phyloP scores from a whole-genome alignment of 2,113 vertebrate species.

The Tinamus guttatus region DNA sequence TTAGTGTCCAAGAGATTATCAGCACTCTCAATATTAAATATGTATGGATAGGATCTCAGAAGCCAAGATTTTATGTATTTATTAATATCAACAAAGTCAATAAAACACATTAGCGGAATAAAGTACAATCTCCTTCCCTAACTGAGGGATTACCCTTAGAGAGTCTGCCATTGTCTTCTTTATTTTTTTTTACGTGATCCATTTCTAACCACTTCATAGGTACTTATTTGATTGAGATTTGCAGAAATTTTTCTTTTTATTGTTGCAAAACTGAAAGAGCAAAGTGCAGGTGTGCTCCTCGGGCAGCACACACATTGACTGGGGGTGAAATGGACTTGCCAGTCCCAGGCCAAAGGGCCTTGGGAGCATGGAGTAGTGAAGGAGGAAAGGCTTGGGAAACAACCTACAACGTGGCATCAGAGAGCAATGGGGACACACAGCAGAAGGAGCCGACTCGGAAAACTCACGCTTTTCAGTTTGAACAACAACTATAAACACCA shows the following conservation, averaged over 20 bases:
- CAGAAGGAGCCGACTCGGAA: background rate
- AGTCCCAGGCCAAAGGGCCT: background rate
- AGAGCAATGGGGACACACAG: background rate
- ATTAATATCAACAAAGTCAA: background rate
- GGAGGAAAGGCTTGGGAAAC: background rate
- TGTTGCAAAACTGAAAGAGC: background rate
- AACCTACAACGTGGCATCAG: fast-evolving
- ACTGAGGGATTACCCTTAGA: background rate
- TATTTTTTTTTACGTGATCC: background rate
- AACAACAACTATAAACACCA: background rate
- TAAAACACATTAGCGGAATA: background rate
- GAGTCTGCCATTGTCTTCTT: background rate
- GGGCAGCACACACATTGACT: background rate
- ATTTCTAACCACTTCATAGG: background rate
- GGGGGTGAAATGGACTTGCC: background rate
- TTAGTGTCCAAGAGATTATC: background rate
- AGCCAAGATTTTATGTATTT: background rate
- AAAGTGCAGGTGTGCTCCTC: background rate
- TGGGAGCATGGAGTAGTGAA: background rate
- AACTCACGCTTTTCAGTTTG: background rate
- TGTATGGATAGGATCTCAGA: background rate
- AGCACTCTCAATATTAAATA: background rate
- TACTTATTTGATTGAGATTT: background rate
- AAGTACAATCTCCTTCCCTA: background rate
- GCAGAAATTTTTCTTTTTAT: background rate